A percentile compares a stretch with the other conserved stretches of the same genome.
These are phyloP conservation scores for Phaethornis superciliosus DNA, from an alignment of 2,113 vertebrate genomes.

Conservation along the genomic window DNA sequence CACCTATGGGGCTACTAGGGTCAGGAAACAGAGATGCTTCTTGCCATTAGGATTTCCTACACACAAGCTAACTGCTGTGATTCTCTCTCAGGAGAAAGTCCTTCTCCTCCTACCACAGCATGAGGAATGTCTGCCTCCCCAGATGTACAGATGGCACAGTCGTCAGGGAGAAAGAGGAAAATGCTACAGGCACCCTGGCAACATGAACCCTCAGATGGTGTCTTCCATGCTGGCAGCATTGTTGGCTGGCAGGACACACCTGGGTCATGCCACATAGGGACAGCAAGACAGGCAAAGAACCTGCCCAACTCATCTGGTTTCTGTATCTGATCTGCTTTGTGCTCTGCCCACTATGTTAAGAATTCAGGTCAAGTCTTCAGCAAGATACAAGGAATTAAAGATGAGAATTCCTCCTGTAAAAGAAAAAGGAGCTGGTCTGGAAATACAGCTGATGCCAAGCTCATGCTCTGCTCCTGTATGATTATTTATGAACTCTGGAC, in stretches of 20 bases:
- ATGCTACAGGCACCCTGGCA: accelerated
- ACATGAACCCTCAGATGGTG: accelerated
- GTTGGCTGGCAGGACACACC: not conserved
- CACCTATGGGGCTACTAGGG: not conserved
- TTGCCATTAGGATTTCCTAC: not conserved
- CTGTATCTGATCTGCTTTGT: not conserved
- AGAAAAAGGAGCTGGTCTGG: not conserved
- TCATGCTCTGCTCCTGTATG: not conserved
- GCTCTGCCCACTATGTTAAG: not conserved
- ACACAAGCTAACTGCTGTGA: not conserved
- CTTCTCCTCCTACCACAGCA: accelerated
- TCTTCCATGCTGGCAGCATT: not conserved
- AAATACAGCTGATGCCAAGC: not conserved
- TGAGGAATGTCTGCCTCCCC: not conserved
- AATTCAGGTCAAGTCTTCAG: not conserved
- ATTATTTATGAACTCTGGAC: not conserved
- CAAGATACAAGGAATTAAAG: not conserved
- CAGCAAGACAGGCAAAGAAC: not conserved
- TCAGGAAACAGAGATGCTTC: not conserved
- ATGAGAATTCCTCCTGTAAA: not conserved
- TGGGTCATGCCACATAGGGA: not conserved
- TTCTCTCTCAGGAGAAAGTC: accelerated
- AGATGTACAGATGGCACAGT: not conserved
- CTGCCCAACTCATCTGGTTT: not conserved
- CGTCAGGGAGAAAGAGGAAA: not conserved